A percentile compares a stretch with the other conserved stretches of the same genome.
Conservation (phyloP, 2,113 vertebrate species). For the Eonycteris spelaea region DNA sequence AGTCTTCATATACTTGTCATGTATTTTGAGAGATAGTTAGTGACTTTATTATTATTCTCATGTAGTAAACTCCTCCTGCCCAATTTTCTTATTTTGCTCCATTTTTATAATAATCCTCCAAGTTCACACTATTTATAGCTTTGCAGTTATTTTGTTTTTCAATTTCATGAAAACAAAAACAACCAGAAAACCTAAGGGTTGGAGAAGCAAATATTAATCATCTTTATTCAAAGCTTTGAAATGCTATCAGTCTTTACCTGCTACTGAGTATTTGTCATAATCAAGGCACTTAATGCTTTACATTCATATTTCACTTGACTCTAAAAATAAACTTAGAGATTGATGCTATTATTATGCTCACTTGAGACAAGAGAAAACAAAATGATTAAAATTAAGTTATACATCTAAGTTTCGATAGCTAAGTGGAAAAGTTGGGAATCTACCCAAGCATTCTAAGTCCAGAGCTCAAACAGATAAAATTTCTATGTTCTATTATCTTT, state of each 20-base stretch:
- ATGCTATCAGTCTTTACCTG: neutral
- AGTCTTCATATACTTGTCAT: neutral
- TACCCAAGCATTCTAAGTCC: neutral
- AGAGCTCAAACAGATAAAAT: neutral
- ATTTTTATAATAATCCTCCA: neutral
- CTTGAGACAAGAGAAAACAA: neutral
- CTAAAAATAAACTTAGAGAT: neutral
- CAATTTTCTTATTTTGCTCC: neutral
- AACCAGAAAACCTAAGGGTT: neutral
- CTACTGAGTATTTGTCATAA: neutral
- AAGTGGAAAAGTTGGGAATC: neutral
- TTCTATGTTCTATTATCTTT: neutral
- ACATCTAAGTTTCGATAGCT: neutral
- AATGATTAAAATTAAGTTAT: neutral
- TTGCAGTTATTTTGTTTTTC: neutral
- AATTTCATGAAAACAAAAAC: neutral
- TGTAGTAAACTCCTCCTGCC: neutral
- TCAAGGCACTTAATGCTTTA: neutral
- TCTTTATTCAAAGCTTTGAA: neutral
- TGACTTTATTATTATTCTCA: neutral
- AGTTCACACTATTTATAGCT: neutral
- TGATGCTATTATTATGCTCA: neutral
- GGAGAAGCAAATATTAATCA: neutral
- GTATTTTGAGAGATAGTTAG: neutral
- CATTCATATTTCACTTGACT: neutral